phyloP scores from a whole-genome alignment of 1,140 invertebrate genomes.

The Dufourea novaeangliae region DNA sequence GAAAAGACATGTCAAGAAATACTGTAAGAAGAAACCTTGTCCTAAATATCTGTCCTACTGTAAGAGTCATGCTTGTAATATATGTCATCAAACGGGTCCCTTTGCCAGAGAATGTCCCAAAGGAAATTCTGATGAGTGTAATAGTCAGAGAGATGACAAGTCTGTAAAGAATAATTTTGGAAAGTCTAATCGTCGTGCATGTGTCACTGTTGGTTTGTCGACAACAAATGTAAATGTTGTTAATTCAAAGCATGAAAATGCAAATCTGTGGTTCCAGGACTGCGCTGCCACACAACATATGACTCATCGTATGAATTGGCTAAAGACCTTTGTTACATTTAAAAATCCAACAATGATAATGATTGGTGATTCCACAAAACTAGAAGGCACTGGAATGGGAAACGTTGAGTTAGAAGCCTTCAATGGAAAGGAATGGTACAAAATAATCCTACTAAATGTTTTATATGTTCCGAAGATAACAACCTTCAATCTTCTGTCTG shows the following conservation, averaged over 20 bases:
- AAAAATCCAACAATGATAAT: slow-evolving; percentile 39
- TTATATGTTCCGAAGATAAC: slow-evolving; percentile 60
- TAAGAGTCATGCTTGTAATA: slow-evolving; percentile 57
- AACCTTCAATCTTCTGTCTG: slow-evolving; percentile 66
- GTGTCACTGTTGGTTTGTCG: slow-evolving; percentile 52
- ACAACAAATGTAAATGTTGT: slow-evolving; percentile 33
- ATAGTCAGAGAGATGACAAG: background rate
- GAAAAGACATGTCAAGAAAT: slow-evolving; percentile 53
- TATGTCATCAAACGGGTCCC: slow-evolving; percentile 50
- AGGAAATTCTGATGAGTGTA: background rate
- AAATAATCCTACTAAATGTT: slow-evolving; percentile 56
- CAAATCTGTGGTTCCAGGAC: slow-evolving; percentile 55
- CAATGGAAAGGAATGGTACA: slow-evolving; percentile 53
- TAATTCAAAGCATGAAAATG: slow-evolving; percentile 12
- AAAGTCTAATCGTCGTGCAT: slow-evolving; percentile 25
- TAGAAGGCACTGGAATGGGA: slow-evolving; percentile 52
- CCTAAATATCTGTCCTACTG: slow-evolving; percentile 59
- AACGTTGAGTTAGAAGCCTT: slow-evolving; percentile 55
- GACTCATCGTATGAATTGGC: slow-evolving; percentile 47
- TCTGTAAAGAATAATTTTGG: slow-evolving; percentile 7
- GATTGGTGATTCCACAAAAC: slow-evolving; percentile 52
- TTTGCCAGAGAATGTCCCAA: slow-evolving; percentile 45
- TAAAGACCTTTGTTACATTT: slow-evolving; percentile 38
- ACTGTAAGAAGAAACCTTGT: slow-evolving; percentile 56
- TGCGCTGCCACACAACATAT: slow-evolving; percentile 64